Evolutionary conservation across 37 sponge, comb jelly and placozoan genomes (phyloP), one percentile per base, ranked within the genome.

Genomic region (Axinella damicornis): DNA sequence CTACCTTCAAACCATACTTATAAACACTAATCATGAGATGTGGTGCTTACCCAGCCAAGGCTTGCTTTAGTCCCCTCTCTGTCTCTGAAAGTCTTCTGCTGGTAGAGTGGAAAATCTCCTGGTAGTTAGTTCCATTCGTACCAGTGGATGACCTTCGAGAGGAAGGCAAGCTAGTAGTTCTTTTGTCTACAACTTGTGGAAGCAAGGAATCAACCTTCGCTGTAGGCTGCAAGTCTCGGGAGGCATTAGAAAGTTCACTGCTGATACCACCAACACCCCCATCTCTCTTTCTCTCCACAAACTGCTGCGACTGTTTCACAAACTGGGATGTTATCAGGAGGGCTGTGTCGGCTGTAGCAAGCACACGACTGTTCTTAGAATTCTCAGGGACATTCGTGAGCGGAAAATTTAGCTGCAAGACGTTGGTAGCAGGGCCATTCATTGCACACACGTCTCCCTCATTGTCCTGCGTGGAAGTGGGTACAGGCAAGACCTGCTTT

Each of bases 41-140:
- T n/a, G n/a, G n/a, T n/a, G n/a, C 75, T 83, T 22, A 83, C 84
- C 84, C 74, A 19, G 81, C 76, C 28, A 87, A 63, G 22, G 88
- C 88, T 24, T 87, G 81, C 55, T 87, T 87, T 41, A 87, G 21
- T 67, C 81, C 82, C 57, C 73, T 71, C 56, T 86, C 85, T 57
- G 85, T 58, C 76, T 70, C 70, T 6, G 78, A 70, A 5, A 86
- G 33, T 31, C 58, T 73, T 15, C 79, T 32, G n/a, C 22, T 36
- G 22, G 57, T 27, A 22, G 79, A 33, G 64, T 72, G 79, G 25
- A 77, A 77, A 14, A 77, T 66, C 54, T 71, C 79, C 37, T 36
- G 74, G 57, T 28, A 75, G 57, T 18, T 65, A 4, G 69, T 57
- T 17, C 73, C 76, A 22, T 74, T 80, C 19, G 67, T 70, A 33